These are phyloP conservation scores for Carassius auratus DNA, from an alignment of 2,113 vertebrate species.

Conservation along the genomic window DNA sequence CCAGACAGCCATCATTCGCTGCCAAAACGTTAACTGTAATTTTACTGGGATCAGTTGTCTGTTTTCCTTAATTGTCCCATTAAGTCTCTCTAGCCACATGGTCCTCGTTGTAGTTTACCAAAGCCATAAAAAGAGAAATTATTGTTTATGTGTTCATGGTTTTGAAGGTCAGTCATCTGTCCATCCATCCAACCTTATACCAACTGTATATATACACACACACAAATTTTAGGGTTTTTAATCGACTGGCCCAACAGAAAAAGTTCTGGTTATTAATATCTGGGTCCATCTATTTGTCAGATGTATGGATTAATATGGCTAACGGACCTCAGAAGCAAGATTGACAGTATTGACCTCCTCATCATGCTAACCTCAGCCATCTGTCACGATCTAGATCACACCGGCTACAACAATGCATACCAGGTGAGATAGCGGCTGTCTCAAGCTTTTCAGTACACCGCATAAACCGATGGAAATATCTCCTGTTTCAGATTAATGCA, in stretches of 20 bases:
- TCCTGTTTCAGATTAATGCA: slow-evolving; percentile 76
- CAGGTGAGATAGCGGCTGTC: slow-evolving; percentile 64
- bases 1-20: background rate
- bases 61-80: background rate
- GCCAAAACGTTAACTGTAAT: background rate
- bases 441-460: background rate
- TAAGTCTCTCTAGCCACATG: background rate
- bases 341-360: slow-evolving; percentile 76
- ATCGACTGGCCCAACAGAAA: background rate
- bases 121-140: background rate
- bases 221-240: background rate
- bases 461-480: background rate
- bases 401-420: slow-evolving; percentile 82
- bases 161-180: background rate
- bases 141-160: background rate
- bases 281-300: slow-evolving; percentile 57
- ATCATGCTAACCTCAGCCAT: slow-evolving; percentile 80
- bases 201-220: too few relatives aligned
- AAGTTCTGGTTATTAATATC: background rate
- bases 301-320: slow-evolving; percentile 83
- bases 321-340: slow-evolving; percentile 76
- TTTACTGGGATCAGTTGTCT: background rate
- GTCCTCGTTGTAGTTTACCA: background rate
- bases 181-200: background rate
- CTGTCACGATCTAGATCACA: slow-evolving; percentile 82